Evolutionary conservation across 2,888 invertebrate genomes (phyloP), one percentile per base, ranked within the genome.

Genomic region (Fissipunctia ypsillon): DNA sequence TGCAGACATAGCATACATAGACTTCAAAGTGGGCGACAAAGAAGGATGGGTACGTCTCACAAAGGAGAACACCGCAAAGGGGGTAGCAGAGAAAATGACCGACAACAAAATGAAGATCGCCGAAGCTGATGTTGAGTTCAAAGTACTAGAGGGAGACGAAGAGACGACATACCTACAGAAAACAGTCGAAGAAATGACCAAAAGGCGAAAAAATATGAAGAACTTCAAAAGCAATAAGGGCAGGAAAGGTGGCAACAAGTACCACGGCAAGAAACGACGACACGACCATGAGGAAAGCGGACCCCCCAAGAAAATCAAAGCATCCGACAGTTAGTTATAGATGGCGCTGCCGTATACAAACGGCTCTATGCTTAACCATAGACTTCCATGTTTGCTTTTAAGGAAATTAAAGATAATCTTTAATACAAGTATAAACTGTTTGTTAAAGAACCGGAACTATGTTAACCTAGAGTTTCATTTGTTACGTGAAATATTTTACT

Each of bases 31-130:
- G 68, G 98, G 98, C 0, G 97, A 98, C 82, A 94, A 96, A 7
- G 97, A 97, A 86, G 99, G 98, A 1, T 97, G 97, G 94, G 96
- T 98, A 28, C 97, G 98, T 57, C 96, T 98, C 68, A 93, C 97
- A 5, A 97, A 97, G 77, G 98, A 98, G 88, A 97, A 98, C 90
- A 93, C 97, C 12, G 98, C 98, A 0, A 97, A 97, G 79, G 96
- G 97, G 69, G 91, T 98, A 69, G 88, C 97, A 28, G 97, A 97
- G 60, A 97, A 97, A 90, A 92, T 98, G 64, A 95, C 97, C 1
- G 97, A 97, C 70, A 97, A 97, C 2, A 97, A 97, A 94, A 92
- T 98, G 28, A 95, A 94, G 80, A 94, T 96, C 4, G 91, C 95
- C 72, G 96, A 96, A 0, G 91, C 93, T 3, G 97, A 97, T 48